Evolutionary conservation across 2,797 vertebrate species (phyloP).

Genomic region (Psittacula derbiana): DNA sequence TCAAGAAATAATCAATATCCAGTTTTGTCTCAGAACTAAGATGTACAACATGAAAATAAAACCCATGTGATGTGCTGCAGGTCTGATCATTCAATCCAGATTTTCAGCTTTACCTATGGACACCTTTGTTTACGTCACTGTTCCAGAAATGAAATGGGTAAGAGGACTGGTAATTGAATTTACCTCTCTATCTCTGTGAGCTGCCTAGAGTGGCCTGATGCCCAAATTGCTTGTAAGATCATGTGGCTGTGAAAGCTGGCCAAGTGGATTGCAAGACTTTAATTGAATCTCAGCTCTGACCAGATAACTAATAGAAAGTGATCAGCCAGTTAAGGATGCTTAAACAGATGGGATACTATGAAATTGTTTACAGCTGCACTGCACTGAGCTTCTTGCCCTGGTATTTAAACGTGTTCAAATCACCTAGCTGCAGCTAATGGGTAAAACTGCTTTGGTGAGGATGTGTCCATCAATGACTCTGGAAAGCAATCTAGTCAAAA

Average conservation of each 20-base stretch:
- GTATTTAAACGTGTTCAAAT: not conserved
- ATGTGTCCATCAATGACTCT: not conserved
- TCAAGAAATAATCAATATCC: not conserved
- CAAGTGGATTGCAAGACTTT: not conserved
- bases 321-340: constrained; percentile 13
- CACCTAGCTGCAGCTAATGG: not conserved
- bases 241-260: not conserved
- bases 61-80: not conserved
- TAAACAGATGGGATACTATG: not conserved
- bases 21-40: not conserved
- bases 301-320: constrained; percentile 11
- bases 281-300: constrained; percentile 1
- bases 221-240: not conserved
- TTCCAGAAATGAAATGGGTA: not conserved
- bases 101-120: not conserved
- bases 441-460: not conserved
- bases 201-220: not conserved
- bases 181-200: not conserved
- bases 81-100: not conserved
- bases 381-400: not conserved
- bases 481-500: not conserved
- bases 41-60: not conserved
- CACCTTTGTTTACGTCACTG: not conserved
- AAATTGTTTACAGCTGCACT: not conserved
- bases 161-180: not conserved